Evolutionary conservation across 2,888 invertebrate species (phyloP).

Genomic region (Charanyca ferruginea): DNA sequence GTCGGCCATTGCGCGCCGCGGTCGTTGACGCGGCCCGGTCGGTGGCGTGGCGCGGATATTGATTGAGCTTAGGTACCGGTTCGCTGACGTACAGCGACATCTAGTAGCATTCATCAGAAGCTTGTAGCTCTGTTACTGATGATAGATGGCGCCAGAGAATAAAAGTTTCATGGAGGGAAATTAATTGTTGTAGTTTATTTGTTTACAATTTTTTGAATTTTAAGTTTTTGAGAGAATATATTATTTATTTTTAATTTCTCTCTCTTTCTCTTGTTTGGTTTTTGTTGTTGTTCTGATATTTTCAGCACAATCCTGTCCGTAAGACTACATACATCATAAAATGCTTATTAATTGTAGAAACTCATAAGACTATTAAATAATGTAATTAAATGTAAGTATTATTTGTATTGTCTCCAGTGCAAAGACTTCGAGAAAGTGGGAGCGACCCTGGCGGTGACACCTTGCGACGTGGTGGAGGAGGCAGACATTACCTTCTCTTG

Average conservation of each 20-base stretch:
- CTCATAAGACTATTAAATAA: neutral
- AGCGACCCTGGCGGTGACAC: constrained; percentile 96
- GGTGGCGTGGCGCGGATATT: constrained; percentile 73
- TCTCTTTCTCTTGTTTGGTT: neutral
- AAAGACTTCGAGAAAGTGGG: constrained; percentile 96
- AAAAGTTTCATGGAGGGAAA: neutral
- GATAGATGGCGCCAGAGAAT: constrained; percentile 73
- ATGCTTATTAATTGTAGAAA: neutral
- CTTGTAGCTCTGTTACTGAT: neutral
- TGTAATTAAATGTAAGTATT: constrained; percentile 12
- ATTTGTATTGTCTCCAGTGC: constrained; percentile 91
- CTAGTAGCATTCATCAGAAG: constrained; percentile 66
- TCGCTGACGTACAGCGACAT: constrained; percentile 77
- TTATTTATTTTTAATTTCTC: neutral
- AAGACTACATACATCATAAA: neutral
- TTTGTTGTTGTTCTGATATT: neutral
- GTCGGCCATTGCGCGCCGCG: constrained; percentile 74
- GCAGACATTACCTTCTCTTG: constrained; percentile 99
- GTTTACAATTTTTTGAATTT: neutral
- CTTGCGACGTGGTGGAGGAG: constrained; percentile 97
- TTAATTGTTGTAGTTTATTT: neutral
- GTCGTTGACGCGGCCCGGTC: constrained; percentile 85
- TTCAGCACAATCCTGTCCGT: too few relatives aligned
- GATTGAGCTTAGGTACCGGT: constrained; percentile 67
- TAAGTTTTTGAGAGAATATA: neutral